phyloP scores from a whole-genome alignment of 1,140 invertebrate genomes.

The Drosophila persimilis region DNA sequence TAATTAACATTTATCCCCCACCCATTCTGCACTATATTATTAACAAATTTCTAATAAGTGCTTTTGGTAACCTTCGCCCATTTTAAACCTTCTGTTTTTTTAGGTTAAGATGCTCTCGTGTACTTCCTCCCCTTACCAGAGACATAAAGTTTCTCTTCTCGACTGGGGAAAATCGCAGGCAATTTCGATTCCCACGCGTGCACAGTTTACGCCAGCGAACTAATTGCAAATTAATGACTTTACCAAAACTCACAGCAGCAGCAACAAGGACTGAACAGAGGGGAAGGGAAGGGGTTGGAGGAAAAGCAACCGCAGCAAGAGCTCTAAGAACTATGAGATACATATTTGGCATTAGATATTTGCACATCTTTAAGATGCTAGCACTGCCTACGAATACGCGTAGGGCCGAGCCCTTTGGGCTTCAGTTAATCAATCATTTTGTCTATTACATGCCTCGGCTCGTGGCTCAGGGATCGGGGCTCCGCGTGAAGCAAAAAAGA shows the following conservation, averaged over 20 bases:
- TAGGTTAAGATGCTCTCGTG: constrained; percentile 5
- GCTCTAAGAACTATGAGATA: constrained; percentile 32
- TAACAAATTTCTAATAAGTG: constrained; percentile 27
- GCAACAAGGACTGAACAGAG: background rate
- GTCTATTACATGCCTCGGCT: constrained; percentile 51
- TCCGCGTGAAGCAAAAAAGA: background rate
- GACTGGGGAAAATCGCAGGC: constrained; percentile 54
- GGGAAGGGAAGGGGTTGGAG: too few species aligned
- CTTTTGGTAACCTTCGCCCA: constrained; percentile 9
- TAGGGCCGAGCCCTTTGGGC: constrained; percentile 35
- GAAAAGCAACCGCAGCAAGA: too few species aligned
- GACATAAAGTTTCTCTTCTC: constrained; percentile 34
- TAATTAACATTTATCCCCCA: too few species aligned
- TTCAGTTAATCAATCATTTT: constrained; percentile 75
- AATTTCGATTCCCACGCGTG: constrained; percentile 77
- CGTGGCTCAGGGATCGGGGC: too few species aligned
- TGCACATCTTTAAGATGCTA: constrained; percentile 59
- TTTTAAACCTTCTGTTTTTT: constrained; percentile 14
- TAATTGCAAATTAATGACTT: constrained; percentile 82
- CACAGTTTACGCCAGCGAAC: constrained; percentile 62
- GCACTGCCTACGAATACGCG: background rate
- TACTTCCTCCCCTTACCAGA: background rate
- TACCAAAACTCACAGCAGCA: constrained; percentile 27
- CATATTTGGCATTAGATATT: constrained; percentile 25
- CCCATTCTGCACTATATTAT: constrained; percentile 16